Evolutionary conservation across 2,888 invertebrate species (phyloP), one percentile per base, ranked within the genome.

Genomic region (Cantharis flavilabris): DNA sequence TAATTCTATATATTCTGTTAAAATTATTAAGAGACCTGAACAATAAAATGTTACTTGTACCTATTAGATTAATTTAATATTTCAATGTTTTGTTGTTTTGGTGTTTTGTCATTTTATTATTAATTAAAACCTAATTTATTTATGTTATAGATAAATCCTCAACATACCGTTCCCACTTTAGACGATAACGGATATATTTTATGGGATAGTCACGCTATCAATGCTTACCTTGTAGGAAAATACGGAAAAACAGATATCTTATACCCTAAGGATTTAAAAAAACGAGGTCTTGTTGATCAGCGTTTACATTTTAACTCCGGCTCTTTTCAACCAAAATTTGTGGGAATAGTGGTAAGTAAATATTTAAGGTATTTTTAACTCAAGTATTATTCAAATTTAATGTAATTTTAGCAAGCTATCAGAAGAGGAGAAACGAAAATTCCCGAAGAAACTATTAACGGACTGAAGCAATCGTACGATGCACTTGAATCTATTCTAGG

Each of bases 161-260:
- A 90, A 81, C 91, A 91, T 83, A 90, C 90, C 26, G 86, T 92
- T 67, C 92, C 93, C 5, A 90, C 91, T 13, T 86, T 93, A 62
- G 90, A 91, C 82, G 90, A 90, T 75, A 89, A 90, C 65, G 92
- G 91, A 64, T 90, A 90, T 84, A 76, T 89, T 90, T 69, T 86
- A 13, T 89, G 78, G 85, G 88, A 84, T 78, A 91, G 91, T 78
- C 90, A 91, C 80, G 90, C 91, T 1, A 91, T 91, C 63, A 85
- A 87, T 16, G 83, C 87, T 30, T 91, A 90, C 81, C 85, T 92
- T 79, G 89, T 89, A 0, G 86, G 87, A 4, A 91, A 91, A 83
- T 92, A 92, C 82, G 91, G 88, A 1, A 88, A 89, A 77, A 86
- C 88, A 80, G 90, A 91, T 83, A 82, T 86, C 4, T 85, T 93